Base-by-base conservation (phyloP, 64 coral and sea anemone species). In the Pocillopora verrucosa region DNA sequence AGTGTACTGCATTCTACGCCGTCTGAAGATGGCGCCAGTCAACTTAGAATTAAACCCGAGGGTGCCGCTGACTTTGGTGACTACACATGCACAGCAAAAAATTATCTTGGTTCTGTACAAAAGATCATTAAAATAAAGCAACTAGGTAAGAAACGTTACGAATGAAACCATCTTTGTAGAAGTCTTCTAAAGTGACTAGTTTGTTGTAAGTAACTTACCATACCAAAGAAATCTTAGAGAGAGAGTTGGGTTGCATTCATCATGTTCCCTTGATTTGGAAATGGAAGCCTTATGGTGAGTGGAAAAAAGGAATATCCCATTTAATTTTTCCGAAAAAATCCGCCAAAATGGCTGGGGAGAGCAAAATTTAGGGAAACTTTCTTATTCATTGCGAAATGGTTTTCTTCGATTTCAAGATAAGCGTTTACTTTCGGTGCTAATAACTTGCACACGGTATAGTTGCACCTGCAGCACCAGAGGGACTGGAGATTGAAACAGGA, bases 11-110 rank as follows among this genome's bases (percentile, higher is more conserved):
- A 12, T 13, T 70, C 82, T 34, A 12, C 37, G 0, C 36, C 26
- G 65, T 14, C 12, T 72, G 9, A 58, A 56, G 15, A 36, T 2
- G 20, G 63, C 15, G 2, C 10, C 16, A 72, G 64, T 41, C 41
- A 22, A 3, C 63, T 84, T 20, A 25, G 3, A 37, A 26, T 84
- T 26, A 84, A 37, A 13, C 82, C 82, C 15, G 17, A 57, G 37
- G 16, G 9, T 24, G 22, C 16, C 3, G 20, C 13, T 56, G 64
- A 84, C 19, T 84, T 84, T 72, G 82, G 65, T 5, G 64, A 56
- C 70, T 69, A 69, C 6, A 13, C 1, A 11, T 84, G 82, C 36
- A 84, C 22, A 15, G 82, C 82, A 38, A 84, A 67, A 20, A 84
- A 84, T 22, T 10, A 13, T 11, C 82, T 84, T 56, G 82, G 82